These are phyloP conservation scores for Corythucha ciliata DNA, from an alignment of 2,888 invertebrate species.

Conservation along the genomic window DNA sequence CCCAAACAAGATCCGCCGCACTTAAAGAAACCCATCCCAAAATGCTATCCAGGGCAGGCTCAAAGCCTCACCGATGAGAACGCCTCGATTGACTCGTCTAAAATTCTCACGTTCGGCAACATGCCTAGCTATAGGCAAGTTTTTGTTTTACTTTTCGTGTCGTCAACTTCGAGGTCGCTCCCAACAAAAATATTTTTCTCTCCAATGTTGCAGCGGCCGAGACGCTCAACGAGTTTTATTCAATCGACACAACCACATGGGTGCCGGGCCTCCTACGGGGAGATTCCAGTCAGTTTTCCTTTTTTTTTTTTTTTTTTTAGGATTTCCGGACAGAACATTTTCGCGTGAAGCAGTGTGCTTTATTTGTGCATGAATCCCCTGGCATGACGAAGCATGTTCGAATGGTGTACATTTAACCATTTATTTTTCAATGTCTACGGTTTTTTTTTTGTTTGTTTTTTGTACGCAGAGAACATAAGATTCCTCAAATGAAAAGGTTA, in stretches of 20 bases:
- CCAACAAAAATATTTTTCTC: conserved; percentile 14
- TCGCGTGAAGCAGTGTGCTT: conserved; percentile 23
- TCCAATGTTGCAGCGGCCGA: conserved; percentile 51
- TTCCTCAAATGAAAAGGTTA: conserved; percentile 64
- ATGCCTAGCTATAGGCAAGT: conserved; percentile 62
- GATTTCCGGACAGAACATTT: neutral
- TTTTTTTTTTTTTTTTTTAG: neutral
- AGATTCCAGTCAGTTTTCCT: conserved; percentile 58
- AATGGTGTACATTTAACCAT: no score
- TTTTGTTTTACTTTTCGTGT: no score
- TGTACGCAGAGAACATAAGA: conserved; percentile 64
- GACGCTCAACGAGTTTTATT: conserved; percentile 66
- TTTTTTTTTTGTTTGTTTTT: conserved; percentile 32
- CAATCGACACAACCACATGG: conserved; percentile 63
- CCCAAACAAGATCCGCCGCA: conserved; percentile 83
- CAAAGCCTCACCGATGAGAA: conserved; percentile 55
- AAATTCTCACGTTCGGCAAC: conserved; percentile 71
- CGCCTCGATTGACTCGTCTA: conserved; percentile 68
- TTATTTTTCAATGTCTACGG: no score
- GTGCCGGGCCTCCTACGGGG: conserved; percentile 51
- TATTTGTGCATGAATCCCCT: conserved; percentile 12
- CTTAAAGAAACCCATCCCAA: conserved; percentile 66
- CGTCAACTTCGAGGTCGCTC: no score
- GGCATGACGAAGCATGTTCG: no score
- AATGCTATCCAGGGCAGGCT: conserved; percentile 42